Base-by-base conservation (phyloP, 2,113 vertebrate genomes). In the Catharus minimus region DNA sequence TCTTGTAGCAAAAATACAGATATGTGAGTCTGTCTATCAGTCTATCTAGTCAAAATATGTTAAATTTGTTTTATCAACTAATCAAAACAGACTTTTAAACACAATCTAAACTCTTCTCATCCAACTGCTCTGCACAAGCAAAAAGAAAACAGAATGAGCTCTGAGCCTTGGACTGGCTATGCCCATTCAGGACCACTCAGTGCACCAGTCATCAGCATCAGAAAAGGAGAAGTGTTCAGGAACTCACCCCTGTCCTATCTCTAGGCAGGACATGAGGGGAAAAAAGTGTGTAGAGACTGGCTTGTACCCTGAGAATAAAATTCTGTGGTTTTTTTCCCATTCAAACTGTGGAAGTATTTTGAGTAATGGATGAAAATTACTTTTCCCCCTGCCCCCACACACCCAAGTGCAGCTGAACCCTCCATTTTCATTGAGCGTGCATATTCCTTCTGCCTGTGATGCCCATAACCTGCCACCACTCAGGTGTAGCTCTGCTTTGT, bases 311-410 rank as follows among this genome's bases (percentile, higher is more conserved):
- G 13, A 86, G 56, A 86, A 83, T 23, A 55, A 74, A 75, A 39
- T 64, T 86, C 46, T 16, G 12, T 3, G 0, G 0, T 15, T 30
- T 47, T 87, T 66, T 82, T 30, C 46, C 27, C 15, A 33, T 41
- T 7, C 74, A 36, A 65, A 72, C 49, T 65, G 24, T 82, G 44
- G n/a, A 85, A 75, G 5, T 19, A 13, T 75, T 85, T 71, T 75
- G 15, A 81, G 15, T 49, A 74, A 84, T 53, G 46, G 49, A 69
- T 53, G n/a, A 74, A 62, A 85, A 87, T 46, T 15, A 57, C 24
- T 57, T 32, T 28, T 12, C 5, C 32, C 3, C 3, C 4, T 26
- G 13, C 7, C 3, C 5, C 4, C 10, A 12, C 6, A 4, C 6
- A 15, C 4, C 3, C 2, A 19, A 43, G 24, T 44, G 41, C 57